Evolutionary conservation across 2,113 vertebrate species (phyloP).

Genomic region (Leucoraja erinaceus): DNA sequence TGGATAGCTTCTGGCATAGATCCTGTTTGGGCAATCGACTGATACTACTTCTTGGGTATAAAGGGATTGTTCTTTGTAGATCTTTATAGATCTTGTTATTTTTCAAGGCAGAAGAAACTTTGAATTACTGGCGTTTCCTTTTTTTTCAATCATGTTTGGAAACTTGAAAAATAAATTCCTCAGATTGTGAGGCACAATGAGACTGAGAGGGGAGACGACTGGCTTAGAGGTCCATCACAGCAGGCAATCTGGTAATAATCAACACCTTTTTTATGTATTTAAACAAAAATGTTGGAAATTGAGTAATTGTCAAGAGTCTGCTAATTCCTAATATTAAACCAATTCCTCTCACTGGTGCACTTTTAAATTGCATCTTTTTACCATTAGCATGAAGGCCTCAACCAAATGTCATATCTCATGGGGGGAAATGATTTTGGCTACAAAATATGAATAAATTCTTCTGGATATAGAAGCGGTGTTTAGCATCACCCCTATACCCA

Average conservation of each 20-base stretch:
- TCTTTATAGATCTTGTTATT: not conserved
- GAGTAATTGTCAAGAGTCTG: not conserved
- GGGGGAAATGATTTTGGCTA: not conserved
- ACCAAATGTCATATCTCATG: not conserved
- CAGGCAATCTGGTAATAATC: not conserved
- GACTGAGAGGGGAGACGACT: not conserved
- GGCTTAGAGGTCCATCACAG: no score
- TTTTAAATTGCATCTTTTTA: not conserved
- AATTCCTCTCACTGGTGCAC: not conserved
- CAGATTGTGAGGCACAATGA: not conserved
- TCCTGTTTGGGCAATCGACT: not conserved
- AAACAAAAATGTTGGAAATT: not conserved
- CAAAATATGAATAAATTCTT: not conserved
- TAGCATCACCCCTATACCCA: not conserved
- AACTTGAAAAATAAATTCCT: not conserved
- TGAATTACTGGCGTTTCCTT: not conserved
- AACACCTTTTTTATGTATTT: not conserved
- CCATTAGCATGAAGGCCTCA: not conserved
- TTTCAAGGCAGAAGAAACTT: not conserved
- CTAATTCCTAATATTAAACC: not conserved
- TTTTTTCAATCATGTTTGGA: not conserved
- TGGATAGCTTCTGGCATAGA: not conserved
- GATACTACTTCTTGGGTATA: not conserved
- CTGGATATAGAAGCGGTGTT: not conserved
- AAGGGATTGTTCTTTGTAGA: not conserved